These are phyloP conservation scores for Drosophila suzukii DNA, from an alignment of 1,140 invertebrate species.

Conservation along the genomic window DNA sequence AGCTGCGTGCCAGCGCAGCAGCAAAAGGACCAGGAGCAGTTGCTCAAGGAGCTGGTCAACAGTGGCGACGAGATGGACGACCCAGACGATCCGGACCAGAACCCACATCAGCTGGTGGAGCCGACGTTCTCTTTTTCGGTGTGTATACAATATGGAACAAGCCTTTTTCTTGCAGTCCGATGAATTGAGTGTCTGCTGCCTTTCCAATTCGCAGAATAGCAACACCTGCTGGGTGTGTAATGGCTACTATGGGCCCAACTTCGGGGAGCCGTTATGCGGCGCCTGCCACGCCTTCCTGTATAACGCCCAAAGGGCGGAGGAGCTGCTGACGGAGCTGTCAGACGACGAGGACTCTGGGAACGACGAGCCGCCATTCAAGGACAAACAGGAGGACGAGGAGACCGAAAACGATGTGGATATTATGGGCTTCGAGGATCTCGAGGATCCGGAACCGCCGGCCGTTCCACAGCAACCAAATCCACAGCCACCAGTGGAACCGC, in stretches of 20 bases:
- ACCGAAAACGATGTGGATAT: constrained; percentile 80
- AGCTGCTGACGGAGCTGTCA: constrained; percentile 88
- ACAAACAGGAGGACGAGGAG: constrained; percentile 85
- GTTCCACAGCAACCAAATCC: constrained; percentile 20
- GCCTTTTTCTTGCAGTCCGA: not conserved
- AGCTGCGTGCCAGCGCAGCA: constrained; percentile 74
- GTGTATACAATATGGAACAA: constrained; percentile 51
- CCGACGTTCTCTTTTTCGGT: constrained; percentile 73
- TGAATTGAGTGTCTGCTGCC: not conserved
- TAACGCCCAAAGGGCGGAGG: constrained; percentile 86
- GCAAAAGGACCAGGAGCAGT: constrained; percentile 71
- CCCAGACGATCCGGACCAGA: constrained; percentile 53
- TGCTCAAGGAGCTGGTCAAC: constrained; percentile 62
- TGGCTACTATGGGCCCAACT: constrained; percentile 96
- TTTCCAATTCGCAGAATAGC: constrained; percentile 58
- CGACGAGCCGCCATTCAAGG: constrained; percentile 91
- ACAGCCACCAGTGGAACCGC: constrained; percentile 14
- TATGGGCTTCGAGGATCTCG: constrained; percentile 74
- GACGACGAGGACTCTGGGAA: constrained; percentile 97
- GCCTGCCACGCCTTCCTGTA: constrained; percentile 97
- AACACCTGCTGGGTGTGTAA: constrained; percentile 91
- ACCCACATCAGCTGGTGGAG: constrained; percentile 54
- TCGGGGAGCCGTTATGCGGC: constrained; percentile 95
- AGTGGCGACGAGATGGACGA: constrained; percentile 70
- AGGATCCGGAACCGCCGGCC: constrained; percentile 57